A percentile compares a stretch with the other conserved stretches of the same genome.
These are phyloP conservation scores for Psephotus haematonotus DNA, from an alignment of 2,113 vertebrate species.

Conservation along the genomic window DNA sequence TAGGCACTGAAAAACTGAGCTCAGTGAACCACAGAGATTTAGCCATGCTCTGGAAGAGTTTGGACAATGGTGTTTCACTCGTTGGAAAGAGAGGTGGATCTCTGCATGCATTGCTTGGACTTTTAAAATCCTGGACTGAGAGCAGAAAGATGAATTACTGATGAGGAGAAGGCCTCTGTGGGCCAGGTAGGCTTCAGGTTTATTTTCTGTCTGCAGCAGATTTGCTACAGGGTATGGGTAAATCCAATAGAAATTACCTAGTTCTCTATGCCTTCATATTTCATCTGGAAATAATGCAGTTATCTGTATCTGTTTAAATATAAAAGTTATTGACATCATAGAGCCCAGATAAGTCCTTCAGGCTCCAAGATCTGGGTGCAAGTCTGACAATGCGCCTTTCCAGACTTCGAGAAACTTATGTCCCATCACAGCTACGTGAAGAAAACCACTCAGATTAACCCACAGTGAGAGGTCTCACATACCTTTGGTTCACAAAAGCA, in stretches of 20 bases:
- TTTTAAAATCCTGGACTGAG: neutral
- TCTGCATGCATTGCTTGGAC: neutral
- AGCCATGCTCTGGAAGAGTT: neutral
- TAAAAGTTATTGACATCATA: neutral
- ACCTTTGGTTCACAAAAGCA: neutral
- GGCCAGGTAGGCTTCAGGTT: neutral
- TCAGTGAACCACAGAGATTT: fast-evolving
- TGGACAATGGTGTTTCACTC: neutral
- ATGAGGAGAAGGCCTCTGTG: neutral
- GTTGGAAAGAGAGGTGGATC: neutral
- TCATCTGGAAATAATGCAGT: slow-evolving; percentile 9
- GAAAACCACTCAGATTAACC: neutral
- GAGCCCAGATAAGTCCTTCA: neutral
- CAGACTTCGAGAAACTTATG: neutral
- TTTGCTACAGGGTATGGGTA: neutral
- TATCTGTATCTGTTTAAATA: neutral
- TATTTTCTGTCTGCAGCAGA: neutral
- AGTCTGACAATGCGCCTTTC: neutral
- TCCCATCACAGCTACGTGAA: neutral
- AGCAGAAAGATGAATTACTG: neutral
- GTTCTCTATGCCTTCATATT: neutral
- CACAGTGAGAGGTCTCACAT: neutral
- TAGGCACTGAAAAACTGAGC: neutral
- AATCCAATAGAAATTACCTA: neutral
- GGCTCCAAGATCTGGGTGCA: neutral